phyloP scores from a whole-genome alignment of 2,888 invertebrate genomes.

The Eupithecia inturbata region DNA sequence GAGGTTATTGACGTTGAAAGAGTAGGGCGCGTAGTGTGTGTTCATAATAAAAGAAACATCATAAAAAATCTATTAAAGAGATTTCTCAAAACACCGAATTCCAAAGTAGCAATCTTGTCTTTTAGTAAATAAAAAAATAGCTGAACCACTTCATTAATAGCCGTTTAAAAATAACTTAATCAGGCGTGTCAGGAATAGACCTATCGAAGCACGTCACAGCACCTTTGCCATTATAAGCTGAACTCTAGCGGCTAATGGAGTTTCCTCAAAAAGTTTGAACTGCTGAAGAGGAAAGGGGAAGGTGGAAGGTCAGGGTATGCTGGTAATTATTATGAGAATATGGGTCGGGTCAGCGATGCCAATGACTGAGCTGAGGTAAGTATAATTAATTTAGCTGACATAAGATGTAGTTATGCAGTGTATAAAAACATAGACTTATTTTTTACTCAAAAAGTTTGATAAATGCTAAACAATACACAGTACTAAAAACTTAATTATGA shows the following conservation, averaged over 20 bases:
- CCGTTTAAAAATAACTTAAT: constrained; percentile 40
- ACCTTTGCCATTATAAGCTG: constrained; percentile 44
- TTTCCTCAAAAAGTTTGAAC: constrained; percentile 7
- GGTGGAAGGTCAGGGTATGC: constrained; percentile 37
- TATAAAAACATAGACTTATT: background rate
- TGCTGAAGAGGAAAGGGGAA: constrained; percentile 15
- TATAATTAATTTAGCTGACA: constrained; percentile 53
- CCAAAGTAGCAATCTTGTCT: constrained; percentile 12
- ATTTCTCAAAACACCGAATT: constrained; percentile 7
- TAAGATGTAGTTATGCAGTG: constrained; percentile 5
- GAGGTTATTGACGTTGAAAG: too few species aligned
- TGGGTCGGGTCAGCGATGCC: constrained; percentile 57
- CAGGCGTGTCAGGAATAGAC: constrained; percentile 50
- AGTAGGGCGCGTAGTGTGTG: background rate
- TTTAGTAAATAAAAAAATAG: background rate
- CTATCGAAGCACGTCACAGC: constrained; percentile 39
- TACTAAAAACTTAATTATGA: too few species aligned
- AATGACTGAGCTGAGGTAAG: constrained; percentile 39
- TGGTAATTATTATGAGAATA: constrained; percentile 46
- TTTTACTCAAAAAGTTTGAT: background rate
- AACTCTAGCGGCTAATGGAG: constrained; percentile 26
- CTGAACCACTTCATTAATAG: constrained; percentile 32
- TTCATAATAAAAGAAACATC: background rate
- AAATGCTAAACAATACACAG: too few species aligned
- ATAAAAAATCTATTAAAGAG: background rate